Evolutionary conservation across 1,140 invertebrate genomes (phyloP).

Genomic region (Branchinecta lynchi): DNA sequence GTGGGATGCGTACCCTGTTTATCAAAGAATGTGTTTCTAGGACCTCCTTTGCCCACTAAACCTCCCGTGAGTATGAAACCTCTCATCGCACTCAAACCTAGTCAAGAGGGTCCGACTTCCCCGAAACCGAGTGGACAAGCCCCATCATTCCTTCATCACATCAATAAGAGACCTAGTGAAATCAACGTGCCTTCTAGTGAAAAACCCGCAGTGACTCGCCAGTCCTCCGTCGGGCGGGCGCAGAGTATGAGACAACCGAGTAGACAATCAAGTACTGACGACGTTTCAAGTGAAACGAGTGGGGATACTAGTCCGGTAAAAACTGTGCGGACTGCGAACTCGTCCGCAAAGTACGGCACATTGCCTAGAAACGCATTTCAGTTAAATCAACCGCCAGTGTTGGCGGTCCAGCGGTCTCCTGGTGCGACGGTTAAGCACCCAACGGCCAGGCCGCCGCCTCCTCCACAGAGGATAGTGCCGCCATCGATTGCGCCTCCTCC

Average conservation of each 20-base stretch:
- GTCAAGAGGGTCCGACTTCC: neutral
- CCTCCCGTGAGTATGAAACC: neutral
- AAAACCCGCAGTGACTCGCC: neutral
- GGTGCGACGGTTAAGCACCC: slow-evolving; percentile 12
- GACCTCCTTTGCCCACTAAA: neutral
- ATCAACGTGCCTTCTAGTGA: neutral
- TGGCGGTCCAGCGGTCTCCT: neutral
- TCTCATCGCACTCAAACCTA: neutral
- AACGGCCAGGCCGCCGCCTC: slow-evolving; percentile 15
- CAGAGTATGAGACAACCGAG: neutral
- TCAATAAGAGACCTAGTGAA: neutral
- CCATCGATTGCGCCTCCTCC: slow-evolving; percentile 17
- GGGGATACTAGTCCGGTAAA: neutral
- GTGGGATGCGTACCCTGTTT: neutral
- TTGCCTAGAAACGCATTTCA: neutral
- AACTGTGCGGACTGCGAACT: neutral
- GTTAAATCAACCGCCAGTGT: neutral
- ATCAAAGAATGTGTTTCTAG: neutral
- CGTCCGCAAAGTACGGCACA: neutral
- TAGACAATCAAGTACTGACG: neutral
- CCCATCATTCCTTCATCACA: neutral
- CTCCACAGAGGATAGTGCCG: slow-evolving; percentile 19
- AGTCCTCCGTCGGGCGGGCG: neutral
- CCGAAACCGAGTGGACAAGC: neutral
- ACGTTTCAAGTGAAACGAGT: neutral